Evolutionary conservation across 1,140 invertebrate species (phyloP).

Genomic region (Eumaeus atala): DNA sequence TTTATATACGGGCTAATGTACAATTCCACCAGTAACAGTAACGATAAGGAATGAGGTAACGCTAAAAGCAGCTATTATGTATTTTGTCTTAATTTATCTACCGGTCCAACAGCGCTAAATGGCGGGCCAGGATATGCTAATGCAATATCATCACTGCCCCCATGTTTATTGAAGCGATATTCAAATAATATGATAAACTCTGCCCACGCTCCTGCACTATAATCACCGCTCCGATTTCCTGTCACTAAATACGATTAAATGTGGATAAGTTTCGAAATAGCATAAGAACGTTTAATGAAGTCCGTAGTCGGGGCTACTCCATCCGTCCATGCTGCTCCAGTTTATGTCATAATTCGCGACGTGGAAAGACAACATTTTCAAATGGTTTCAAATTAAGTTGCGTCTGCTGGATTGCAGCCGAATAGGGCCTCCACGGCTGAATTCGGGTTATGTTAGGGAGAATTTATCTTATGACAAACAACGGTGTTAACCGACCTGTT

Average conservation of each 20-base stretch:
- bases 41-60: slow-evolving; percentile 35
- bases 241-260: slow-evolving; percentile 69
- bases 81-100: slow-evolving; percentile 47
- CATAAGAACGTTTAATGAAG: slow-evolving; percentile 53
- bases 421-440: too few relatives aligned
- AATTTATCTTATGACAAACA: too few relatives aligned
- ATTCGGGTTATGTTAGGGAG: too few relatives aligned
- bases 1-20: slow-evolving; percentile 4
- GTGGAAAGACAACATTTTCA: too few relatives aligned
- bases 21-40: slow-evolving; percentile 17
- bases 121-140: slow-evolving; percentile 15
- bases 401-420: too few relatives aligned
- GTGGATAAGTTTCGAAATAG: slow-evolving; percentile 50
- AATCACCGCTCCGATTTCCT: slow-evolving; percentile 53
- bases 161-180: slow-evolving; percentile 25
- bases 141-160: slow-evolving; percentile 24
- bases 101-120: slow-evolving; percentile 27
- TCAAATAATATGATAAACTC: slow-evolving; percentile 20
- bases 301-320: too few relatives aligned
- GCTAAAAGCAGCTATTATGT: slow-evolving; percentile 43
- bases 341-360: slow-evolving; percentile 33
- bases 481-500: too few relatives aligned
- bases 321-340: slow-evolving; percentile 25
- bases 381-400: too few relatives aligned
- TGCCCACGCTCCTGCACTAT: slow-evolving; percentile 35